Evolutionary conservation across 2,888 invertebrate genomes (phyloP), one percentile per base, ranked within the genome.

Genomic region (Ectemnius cavifrons): DNA sequence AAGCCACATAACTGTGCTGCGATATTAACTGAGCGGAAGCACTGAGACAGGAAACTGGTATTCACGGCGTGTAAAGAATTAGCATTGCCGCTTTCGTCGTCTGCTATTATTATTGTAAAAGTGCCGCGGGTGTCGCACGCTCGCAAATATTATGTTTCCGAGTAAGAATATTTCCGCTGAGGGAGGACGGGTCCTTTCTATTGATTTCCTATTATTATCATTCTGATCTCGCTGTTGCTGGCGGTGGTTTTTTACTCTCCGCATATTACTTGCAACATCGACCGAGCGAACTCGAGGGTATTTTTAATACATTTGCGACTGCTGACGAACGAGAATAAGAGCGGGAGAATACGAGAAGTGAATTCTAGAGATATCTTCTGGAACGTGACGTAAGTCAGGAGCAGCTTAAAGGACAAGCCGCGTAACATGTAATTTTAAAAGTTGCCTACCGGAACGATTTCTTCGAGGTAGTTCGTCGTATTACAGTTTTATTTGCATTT

Each of bases 121-220:
- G 37, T 37, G 37, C 5, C 37, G 37, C 37, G 1, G 16, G 16
- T 52, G 13, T 52, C 11, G 37, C 16, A 14, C 52, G 5, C 4
- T 4, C 16, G 4, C 16, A 52, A 52, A 52, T 52, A 52, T 52
- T 52, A 52, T 14, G 52, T 2, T 52, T 52, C 2, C 52, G n/a
- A 16, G 52, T 16, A 52, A 14, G n/a, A 52, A 52, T 4, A 4
- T 52, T 52, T 52, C 16, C 5, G 4, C 14, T 5, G 16, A n/a
- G n/a, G 13, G 16, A 52, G 14, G 16, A 5, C 4, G 16, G n/a
- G 4, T 52, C 11, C 16, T 16, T 14, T 16, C 52, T 45, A 46
- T 61, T 46, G 61, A 61, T 61, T 23, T 61, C n/a, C 46, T 46
- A 46, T 61, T 61, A 46, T 46, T 61, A 46, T 45, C 37, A 18